Conservation (phyloP, 2,888 invertebrate genomes). For the Iselma pallidipennis region DNA sequence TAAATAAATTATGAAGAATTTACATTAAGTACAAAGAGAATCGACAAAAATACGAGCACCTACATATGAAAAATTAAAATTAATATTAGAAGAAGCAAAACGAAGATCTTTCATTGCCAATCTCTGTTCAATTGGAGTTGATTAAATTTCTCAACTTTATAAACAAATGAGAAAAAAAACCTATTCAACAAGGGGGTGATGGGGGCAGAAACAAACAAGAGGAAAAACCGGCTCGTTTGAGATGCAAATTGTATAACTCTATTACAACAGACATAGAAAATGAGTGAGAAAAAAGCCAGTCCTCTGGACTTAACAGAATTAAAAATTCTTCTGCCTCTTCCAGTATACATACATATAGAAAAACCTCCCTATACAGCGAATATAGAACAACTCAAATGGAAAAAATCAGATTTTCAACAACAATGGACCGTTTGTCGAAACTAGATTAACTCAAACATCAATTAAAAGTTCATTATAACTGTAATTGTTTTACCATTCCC, state of each 20-base stretch:
- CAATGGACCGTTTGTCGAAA: neutral
- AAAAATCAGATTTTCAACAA: conserved; percentile 1
- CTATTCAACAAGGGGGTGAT: conserved; percentile 7
- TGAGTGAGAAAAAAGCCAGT: conserved; percentile 13
- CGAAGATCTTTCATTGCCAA: neutral
- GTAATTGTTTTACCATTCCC: neutral
- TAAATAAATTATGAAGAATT: conserved; percentile 26
- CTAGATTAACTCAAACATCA: neutral
- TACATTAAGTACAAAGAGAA: conserved; percentile 21
- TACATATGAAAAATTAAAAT: neutral
- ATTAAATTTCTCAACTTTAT: conserved; percentile 26
- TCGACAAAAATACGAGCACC: conserved; percentile 1
- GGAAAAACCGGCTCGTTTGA: conserved; percentile 29
- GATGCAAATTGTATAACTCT: conserved; percentile 39
- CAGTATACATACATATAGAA: neutral
- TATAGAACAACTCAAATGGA: neutral
- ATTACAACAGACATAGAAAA: conserved; percentile 20
- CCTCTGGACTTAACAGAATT: conserved; percentile 38
- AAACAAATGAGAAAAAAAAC: conserved; percentile 20
- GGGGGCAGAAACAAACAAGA: neutral
- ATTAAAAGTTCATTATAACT: neutral
- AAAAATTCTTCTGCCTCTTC: conserved; percentile 34
- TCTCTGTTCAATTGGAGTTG: conserved; percentile 2
- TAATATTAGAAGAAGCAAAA: neutral
- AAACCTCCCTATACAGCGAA: neutral